phyloP scores from a whole-genome alignment of 2,888 invertebrate genomes.

The Drosophila rubida region DNA sequence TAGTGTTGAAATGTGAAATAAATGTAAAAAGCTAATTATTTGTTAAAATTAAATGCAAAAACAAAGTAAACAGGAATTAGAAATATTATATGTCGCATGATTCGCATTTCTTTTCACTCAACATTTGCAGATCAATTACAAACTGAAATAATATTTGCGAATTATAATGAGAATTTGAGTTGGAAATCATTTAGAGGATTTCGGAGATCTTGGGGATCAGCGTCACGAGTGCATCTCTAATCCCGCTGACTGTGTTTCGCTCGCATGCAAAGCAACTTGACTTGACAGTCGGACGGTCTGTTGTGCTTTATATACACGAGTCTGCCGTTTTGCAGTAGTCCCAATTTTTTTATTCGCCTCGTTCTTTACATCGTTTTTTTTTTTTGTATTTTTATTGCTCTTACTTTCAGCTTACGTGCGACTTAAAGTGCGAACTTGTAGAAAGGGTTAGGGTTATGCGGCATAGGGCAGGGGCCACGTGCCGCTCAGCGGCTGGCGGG shows the following conservation, averaged over 20 bases:
- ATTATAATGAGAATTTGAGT: too few species aligned
- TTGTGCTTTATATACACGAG: conserved; percentile 29
- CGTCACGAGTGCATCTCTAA: conserved; percentile 30
- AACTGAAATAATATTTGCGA: too few species aligned
- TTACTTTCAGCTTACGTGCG: conserved; percentile 66
- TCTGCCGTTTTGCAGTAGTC: conserved; percentile 44
- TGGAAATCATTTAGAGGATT: too few species aligned
- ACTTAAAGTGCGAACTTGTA: conserved; percentile 59
- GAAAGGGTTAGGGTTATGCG: conserved; percentile 54
- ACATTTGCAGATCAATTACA: too few species aligned
- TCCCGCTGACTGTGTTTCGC: conserved; percentile 32
- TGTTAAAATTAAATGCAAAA: too few species aligned
- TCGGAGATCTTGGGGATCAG: conserved; percentile 1
- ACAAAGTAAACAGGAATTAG: too few species aligned
- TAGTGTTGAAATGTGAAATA: too few species aligned
- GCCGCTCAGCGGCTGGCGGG: neutral
- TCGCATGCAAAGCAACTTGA: conserved; percentile 58
- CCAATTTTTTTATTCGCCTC: conserved; percentile 48
- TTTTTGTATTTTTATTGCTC: conserved; percentile 54
- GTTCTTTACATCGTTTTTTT: conserved; percentile 3
- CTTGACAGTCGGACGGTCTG: conserved; percentile 50
- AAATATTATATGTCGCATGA: too few species aligned
- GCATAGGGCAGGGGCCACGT: conserved; percentile 30
- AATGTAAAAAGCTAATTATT: too few species aligned
- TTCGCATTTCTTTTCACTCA: too few species aligned